phyloP scores from a whole-genome alignment of 2,888 invertebrate species.

The Ecdyonurus torrentis region DNA sequence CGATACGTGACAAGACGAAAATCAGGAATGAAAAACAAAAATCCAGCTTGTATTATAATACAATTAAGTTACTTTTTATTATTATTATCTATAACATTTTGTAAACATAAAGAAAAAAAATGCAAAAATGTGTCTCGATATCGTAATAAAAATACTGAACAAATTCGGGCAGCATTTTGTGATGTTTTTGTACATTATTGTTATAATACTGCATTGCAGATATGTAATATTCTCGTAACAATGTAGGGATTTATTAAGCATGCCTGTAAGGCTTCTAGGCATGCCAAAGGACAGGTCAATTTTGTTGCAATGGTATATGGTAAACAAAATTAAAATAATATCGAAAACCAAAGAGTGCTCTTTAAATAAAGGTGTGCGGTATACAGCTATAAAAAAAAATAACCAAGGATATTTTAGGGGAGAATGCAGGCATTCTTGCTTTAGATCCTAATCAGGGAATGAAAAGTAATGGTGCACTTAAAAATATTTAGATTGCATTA shows the following conservation, averaged over 20 bases:
- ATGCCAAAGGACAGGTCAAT: neutral
- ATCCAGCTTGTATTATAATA: too few relatives aligned
- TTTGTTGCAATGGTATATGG: neutral
- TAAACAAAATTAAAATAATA: neutral
- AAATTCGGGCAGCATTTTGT: neutral
- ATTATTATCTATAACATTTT: too few relatives aligned
- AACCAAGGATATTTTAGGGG: neutral
- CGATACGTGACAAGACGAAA: too few relatives aligned
- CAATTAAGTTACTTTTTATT: too few relatives aligned
- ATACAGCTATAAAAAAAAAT: too few relatives aligned
- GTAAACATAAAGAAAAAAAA: too few relatives aligned
- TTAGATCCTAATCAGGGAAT: neutral
- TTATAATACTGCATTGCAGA: neutral
- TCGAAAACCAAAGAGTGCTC: neutral
- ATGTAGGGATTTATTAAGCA: neutral
- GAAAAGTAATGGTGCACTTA: too few relatives aligned
- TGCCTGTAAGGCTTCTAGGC: neutral
- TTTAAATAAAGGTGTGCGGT: neutral
- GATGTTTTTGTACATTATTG: neutral
- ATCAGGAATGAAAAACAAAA: too few relatives aligned
- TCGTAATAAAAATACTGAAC: too few relatives aligned
- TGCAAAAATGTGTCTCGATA: too few relatives aligned
- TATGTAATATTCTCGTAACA: neutral
- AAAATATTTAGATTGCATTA: too few relatives aligned
- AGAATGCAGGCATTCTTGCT: neutral